Base-by-base conservation (phyloP, 2,888 invertebrate species). In the Cerastis leucographa region DNA sequence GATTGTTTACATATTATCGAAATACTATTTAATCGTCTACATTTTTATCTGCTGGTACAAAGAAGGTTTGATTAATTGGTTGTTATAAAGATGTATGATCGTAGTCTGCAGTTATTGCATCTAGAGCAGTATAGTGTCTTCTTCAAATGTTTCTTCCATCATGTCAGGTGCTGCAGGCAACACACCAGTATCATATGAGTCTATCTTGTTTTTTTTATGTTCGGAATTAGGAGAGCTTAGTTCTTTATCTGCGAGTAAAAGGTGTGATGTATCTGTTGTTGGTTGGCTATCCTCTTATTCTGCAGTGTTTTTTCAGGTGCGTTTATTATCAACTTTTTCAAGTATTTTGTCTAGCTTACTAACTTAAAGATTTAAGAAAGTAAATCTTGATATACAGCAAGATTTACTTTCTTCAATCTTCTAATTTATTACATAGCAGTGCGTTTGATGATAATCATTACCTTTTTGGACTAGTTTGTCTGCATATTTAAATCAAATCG, bases 141-240 rank as follows among this genome's bases (percentile, higher is more conserved):
- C 22, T n/a, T 49, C 1, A 22, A 49, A 46, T 46, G 12, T 8
- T 46, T 29, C 14, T 67, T 42, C 19, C 2, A 54, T 54, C n/a
- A 4, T 22, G 1, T 35, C 6, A 25, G 7, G 4, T 2, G 17
- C n/a, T 54, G n/a, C n/a, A 12, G 5, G 12, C n/a, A 25, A n/a
- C 5, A n/a, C 11, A n/a, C 11, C 11, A 19, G 22, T n/a, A 49
- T 35, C 22, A 80, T 80, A 70, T 81, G 80, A 74, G 56, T 25
- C 51, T 85, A 80, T 86, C 74, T 77, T 85, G 78, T 87, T 35
- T 6, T 76, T 81, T 85, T 49, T 17, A 19, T 29, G 40, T 49
- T 56, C 12, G 1, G 12, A 25, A 56, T 25, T 25, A 29, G 2
- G 12, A 56, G 14, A 25, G 56, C 46, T 22, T 54, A 25, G 0